Percentiles rank a stretch among this genome's conserved stretches.
These are phyloP conservation scores for Psilanteris sp. DNA, from an alignment of 1,140 invertebrate genomes.

Conservation along the genomic window DNA sequence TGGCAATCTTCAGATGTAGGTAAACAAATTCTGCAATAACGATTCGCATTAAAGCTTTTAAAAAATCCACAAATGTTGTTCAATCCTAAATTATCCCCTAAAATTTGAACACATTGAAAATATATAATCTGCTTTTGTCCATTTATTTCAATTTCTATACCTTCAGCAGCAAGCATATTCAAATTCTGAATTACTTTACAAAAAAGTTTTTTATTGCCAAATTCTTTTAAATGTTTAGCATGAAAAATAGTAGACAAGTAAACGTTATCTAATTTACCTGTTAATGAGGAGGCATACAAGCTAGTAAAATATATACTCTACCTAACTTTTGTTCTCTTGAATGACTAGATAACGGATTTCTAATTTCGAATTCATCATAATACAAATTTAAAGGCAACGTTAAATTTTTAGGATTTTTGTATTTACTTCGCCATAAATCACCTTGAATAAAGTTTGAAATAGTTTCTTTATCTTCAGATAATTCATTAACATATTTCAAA, in stretches of 20 bases:
- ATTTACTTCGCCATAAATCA: slow-evolving; percentile 25
- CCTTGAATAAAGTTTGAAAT: slow-evolving; percentile 17
- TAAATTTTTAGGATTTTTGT: slow-evolving; percentile 17
- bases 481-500: slow-evolving; percentile 1
- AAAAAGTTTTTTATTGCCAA: slow-evolving; percentile 14
- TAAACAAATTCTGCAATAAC: slow-evolving; percentile 40
- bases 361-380: slow-evolving; percentile 49
- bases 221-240: slow-evolving; percentile 18
- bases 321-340: slow-evolving; percentile 53
- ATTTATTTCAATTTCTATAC: slow-evolving; percentile 19
- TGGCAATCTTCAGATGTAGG: slow-evolving; percentile 15
- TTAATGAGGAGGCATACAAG: slow-evolving; percentile 2
- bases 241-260: slow-evolving; percentile 11
- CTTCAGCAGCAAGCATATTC: slow-evolving; percentile 16
- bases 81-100: slow-evolving; percentile 48
- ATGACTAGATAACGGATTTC: slow-evolving; percentile 43
- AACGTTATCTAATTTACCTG: slow-evolving; percentile 9
- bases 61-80: slow-evolving; percentile 42
- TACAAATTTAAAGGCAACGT: slow-evolving; percentile 31
- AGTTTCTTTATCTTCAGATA: background rate
- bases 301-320: slow-evolving; percentile 14
- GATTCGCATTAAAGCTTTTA: slow-evolving; percentile 23
- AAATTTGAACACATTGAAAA: slow-evolving; percentile 42
- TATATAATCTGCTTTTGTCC: slow-evolving; percentile 10
- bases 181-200: slow-evolving; percentile 22